Evolutionary conservation across 2,113 vertebrate genomes (phyloP).

Genomic region (Hippocampus comes): DNA sequence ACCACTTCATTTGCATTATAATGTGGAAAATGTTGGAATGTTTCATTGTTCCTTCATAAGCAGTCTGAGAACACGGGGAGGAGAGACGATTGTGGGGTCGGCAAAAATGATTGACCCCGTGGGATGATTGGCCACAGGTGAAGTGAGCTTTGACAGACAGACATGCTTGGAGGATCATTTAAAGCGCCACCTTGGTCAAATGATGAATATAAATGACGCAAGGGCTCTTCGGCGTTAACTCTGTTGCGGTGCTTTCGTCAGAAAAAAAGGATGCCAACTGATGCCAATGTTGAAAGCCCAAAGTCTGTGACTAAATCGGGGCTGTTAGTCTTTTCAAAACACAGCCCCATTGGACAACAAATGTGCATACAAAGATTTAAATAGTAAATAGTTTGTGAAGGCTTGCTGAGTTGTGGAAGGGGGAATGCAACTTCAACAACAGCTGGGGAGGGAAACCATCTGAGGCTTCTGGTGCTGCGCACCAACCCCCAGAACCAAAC

Average conservation of each 20-base stretch:
- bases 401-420: conserved; percentile 49
- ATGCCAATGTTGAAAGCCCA: conserved; percentile 21
- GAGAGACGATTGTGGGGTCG: conserved; percentile 40
- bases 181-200: conserved; percentile 11
- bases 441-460: conserved; percentile 66
- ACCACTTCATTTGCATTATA: too few relatives aligned
- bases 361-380: conserved; percentile 60
- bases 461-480: conserved; percentile 43
- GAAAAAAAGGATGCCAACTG: conserved; percentile 11
- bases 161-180: conserved; percentile 26
- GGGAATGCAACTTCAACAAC: conserved; percentile 68
- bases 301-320: conserved; percentile 26
- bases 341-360: conserved; percentile 51
- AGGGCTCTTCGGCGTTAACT: neutral
- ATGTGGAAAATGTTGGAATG: conserved; percentile 42
- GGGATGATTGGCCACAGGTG: conserved; percentile 61
- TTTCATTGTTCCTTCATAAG: conserved; percentile 45
- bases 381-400: conserved; percentile 71
- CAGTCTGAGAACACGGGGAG: conserved; percentile 30
- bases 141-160: conserved; percentile 51
- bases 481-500: neutral
- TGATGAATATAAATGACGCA: conserved; percentile 12
- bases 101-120: conserved; percentile 29
- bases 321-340: conserved; percentile 24
- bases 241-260: neutral